Evolutionary conservation across 2,797 vertebrate genomes (phyloP).

Genomic region (Craterocephalus amniculus): DNA sequence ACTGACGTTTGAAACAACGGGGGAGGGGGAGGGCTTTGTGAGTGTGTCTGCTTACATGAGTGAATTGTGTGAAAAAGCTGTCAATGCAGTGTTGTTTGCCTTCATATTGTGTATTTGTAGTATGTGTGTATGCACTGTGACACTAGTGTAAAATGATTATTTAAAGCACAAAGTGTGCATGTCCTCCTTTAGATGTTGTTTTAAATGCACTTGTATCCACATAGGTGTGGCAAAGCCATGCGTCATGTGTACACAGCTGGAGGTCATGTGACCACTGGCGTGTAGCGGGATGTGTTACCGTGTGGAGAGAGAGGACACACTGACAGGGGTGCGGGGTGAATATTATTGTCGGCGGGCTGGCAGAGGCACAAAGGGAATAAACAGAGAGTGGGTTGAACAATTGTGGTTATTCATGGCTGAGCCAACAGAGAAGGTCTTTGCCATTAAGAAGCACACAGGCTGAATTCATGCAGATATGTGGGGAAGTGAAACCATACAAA

Average conservation of each 20-base stretch:
- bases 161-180: not conserved
- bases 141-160: not conserved
- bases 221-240: constrained; percentile 86
- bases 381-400: constrained; percentile 87
- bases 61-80: constrained; percentile 6
- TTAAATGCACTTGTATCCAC: constrained; percentile 38
- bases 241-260: constrained; percentile 95
- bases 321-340: constrained; percentile 53
- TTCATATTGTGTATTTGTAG: not conserved
- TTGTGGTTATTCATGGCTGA: constrained; percentile 95
- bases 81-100: constrained; percentile 10
- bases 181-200: not conserved
- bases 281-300: not conserved
- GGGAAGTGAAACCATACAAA: constrained; percentile 81
- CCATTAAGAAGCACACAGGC: constrained; percentile 84
- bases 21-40: constrained; percentile 15
- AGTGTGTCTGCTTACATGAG: constrained; percentile 40
- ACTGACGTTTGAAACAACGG: constrained; percentile 69
- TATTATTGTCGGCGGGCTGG: constrained; percentile 81
- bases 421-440: constrained; percentile 82
- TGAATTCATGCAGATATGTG: constrained; percentile 76
- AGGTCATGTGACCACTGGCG: constrained; percentile 88
- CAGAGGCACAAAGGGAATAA: constrained; percentile 87
- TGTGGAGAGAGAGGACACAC: constrained; percentile 13
- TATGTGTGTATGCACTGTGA: not conserved